Conservation (phyloP, 2,888 invertebrate species). For the Priocnemis perturbator region DNA sequence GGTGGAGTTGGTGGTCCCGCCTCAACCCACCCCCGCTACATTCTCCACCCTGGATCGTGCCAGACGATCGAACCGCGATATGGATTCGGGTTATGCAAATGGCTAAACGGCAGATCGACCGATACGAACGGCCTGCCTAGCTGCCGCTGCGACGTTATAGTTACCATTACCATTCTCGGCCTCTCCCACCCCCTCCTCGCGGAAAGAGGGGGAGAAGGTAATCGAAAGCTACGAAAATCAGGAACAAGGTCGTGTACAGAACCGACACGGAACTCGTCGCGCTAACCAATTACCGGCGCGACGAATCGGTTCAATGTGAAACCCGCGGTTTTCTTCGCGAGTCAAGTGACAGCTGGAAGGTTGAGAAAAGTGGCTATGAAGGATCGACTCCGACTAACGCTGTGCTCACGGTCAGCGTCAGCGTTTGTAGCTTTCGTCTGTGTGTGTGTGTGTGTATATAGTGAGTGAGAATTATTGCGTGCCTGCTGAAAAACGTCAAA, state of each 20-base stretch:
- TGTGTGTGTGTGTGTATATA: too few species aligned
- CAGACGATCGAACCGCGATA: conserved; percentile 32
- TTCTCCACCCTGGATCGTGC: conserved; percentile 14
- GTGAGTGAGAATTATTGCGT: too few species aligned
- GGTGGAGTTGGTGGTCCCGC: background rate
- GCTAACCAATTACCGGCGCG: conserved; percentile 24
- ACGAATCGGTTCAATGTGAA: conserved; percentile 34
- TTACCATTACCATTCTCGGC: conserved; percentile 27
- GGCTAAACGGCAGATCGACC: conserved; percentile 13
- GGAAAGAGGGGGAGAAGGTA: conserved; percentile 22
- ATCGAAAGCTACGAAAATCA: conserved; percentile 44
- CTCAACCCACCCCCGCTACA: background rate
- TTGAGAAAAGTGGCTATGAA: too few species aligned
- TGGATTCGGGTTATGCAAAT: conserved; percentile 42
- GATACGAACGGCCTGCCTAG: conserved; percentile 1
- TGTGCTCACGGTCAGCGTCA: too few species aligned
- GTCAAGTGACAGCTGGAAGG: too few species aligned
- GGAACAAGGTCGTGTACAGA: conserved; percentile 43
- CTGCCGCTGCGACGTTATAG: conserved; percentile 19
- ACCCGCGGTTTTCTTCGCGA: background rate
- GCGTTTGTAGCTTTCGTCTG: too few species aligned
- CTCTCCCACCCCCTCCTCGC: background rate
- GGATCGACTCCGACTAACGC: too few species aligned
- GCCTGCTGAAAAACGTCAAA: too few species aligned
- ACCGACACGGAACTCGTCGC: conserved; percentile 18